Percentiles rank a stretch among this genome's conserved stretches.
These are phyloP conservation scores for Illadopsis cleaveri DNA, from an alignment of 2,113 vertebrate genomes.

Conservation along the genomic window DNA sequence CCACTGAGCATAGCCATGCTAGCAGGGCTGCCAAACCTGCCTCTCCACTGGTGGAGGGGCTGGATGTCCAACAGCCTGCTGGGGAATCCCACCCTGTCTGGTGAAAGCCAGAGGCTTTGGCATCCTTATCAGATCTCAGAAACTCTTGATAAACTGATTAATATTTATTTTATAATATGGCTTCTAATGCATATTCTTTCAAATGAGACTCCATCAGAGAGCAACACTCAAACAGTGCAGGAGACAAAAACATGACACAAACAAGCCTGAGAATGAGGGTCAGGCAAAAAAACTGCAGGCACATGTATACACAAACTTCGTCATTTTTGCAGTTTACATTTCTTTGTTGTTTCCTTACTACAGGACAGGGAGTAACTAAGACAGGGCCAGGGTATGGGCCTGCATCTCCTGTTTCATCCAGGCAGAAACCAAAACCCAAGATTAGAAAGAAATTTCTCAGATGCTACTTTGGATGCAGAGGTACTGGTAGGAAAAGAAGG, in stretches of 20 bases:
- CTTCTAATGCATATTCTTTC: background rate
- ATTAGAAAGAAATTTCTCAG: background rate
- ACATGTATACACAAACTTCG: fast-evolving
- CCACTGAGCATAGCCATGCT: fast-evolving
- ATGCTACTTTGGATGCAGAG: background rate
- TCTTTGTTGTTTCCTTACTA: background rate
- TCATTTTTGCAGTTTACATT: background rate
- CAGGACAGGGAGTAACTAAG: background rate
- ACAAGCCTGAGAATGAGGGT: background rate
- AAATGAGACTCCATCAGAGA: background rate
- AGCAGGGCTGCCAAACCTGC: background rate
- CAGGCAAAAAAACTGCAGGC: background rate
- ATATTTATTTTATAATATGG: background rate
- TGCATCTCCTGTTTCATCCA: background rate
- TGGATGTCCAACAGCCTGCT: background rate
- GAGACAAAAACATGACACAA: background rate
- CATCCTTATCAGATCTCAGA: background rate
- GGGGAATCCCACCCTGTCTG: background rate
- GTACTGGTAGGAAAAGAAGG: background rate
- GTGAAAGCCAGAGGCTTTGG: background rate
- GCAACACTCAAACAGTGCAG: background rate
- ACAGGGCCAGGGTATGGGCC: background rate
- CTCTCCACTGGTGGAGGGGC: background rate
- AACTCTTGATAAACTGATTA: background rate
- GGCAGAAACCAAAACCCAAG: background rate